Evolutionary conservation across 2,113 vertebrate species (phyloP).

Genomic region (Psilopsiagon aurifrons): DNA sequence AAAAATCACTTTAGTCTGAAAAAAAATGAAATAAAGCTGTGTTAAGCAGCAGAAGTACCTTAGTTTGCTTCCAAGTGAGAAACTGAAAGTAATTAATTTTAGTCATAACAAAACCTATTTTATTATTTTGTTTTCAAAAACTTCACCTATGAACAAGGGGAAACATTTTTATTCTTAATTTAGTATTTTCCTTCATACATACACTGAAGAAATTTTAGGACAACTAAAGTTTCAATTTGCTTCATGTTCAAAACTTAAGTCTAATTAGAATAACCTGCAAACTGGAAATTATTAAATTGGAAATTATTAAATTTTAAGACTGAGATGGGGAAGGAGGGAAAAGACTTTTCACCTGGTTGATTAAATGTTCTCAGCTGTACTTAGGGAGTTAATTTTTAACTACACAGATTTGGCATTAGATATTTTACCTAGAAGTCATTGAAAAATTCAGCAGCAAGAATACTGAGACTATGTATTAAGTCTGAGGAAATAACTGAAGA

Average conservation of each 20-base stretch:
- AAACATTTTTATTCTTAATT: neutral
- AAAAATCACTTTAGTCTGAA: constrained; percentile 7
- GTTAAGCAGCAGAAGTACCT: neutral
- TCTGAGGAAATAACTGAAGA: neutral
- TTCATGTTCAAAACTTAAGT: neutral
- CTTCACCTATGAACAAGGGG: neutral
- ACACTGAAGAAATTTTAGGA: neutral
- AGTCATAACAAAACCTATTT: neutral
- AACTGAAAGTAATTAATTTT: constrained; percentile 8
- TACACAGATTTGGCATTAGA: neutral
- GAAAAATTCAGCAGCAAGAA: neutral
- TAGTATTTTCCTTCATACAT: neutral
- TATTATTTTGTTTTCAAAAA: neutral
- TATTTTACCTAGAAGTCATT: neutral
- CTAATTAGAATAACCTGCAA: neutral
- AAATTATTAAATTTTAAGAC: neutral
- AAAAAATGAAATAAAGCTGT: neutral
- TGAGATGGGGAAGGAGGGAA: accelerated
- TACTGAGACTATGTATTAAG: neutral
- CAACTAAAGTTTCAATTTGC: neutral
- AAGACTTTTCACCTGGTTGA: neutral
- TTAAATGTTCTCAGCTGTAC: neutral
- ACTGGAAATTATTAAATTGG: neutral
- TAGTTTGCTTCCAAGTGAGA: neutral
- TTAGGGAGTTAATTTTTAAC: neutral